Evolutionary conservation across 2,113 vertebrate genomes (phyloP).

Genomic region (Gavialis gangeticus): DNA sequence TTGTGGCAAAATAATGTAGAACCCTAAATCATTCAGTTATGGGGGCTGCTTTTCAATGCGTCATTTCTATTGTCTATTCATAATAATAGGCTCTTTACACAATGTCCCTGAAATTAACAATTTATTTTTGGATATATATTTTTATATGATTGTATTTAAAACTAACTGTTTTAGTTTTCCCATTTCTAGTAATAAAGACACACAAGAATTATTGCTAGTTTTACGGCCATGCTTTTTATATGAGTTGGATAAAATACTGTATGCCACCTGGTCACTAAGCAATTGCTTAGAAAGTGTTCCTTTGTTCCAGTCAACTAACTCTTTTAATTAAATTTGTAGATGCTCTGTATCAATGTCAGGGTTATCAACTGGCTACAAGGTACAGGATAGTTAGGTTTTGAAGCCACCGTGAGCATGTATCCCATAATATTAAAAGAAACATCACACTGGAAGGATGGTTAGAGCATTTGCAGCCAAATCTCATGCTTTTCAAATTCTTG

Average conservation of each 20-base stretch:
- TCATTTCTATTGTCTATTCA: background rate
- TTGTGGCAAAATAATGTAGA: constrained; percentile 18
- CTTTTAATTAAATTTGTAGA: constrained; percentile 77
- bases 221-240: background rate
- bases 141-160: constrained; percentile 39
- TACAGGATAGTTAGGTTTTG: constrained; percentile 15
- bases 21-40: background rate
- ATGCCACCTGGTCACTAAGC: constrained; percentile 65
- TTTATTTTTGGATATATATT: background rate
- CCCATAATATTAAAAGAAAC: background rate
- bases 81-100: background rate
- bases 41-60: background rate
- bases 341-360: constrained; percentile 54
- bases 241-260: constrained; percentile 59
- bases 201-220: constrained; percentile 25
- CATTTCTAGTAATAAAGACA: constrained; percentile 34
- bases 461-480: background rate
- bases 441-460: background rate
- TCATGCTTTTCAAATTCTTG: background rate
- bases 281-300: constrained; percentile 60
- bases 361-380: background rate
- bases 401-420: constrained; percentile 8
- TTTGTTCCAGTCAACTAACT: constrained; percentile 76
- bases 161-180: constrained; percentile 15
- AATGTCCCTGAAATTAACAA: background rate